Percentiles rank a stretch among this genome's conserved stretches.
Evolutionary conservation across 1,140 invertebrate species (phyloP).

Genomic region (Neuroterus valhalla): DNA sequence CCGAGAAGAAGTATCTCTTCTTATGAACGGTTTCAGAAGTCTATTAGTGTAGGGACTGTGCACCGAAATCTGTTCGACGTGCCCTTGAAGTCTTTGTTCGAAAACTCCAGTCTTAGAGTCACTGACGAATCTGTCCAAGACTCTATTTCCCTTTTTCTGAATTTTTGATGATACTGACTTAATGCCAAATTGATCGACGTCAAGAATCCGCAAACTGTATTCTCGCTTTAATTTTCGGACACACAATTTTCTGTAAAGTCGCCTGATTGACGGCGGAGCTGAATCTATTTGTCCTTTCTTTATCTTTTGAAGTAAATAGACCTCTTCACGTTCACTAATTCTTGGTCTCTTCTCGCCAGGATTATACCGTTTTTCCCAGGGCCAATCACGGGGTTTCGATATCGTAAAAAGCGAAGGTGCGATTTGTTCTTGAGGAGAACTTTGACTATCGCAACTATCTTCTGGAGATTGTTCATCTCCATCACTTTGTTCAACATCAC

Average conservation of each 20-base stretch:
- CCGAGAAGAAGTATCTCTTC: conserved; percentile 78
- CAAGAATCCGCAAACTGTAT: conserved; percentile 76
- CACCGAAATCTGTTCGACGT: conserved; percentile 74
- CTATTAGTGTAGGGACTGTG: conserved; percentile 80
- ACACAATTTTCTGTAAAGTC: conserved; percentile 78
- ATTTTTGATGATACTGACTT: conserved; percentile 43
- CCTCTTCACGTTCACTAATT: conserved; percentile 79
- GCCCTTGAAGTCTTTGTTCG: conserved; percentile 74
- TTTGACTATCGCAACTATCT: conserved; percentile 48
- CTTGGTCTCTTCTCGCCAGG: conserved; percentile 41
- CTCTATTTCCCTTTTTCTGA: conserved; percentile 53
- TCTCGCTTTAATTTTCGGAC: conserved; percentile 79
- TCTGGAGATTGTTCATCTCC: conserved; percentile 33
- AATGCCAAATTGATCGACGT: conserved; percentile 74
- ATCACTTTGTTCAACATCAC: conserved; percentile 10
- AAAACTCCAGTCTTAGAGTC: conserved; percentile 64
- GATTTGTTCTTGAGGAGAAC: conserved; percentile 46
- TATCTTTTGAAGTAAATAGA: conserved; percentile 74
- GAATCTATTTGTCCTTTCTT: conserved; percentile 61
- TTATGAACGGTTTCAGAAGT: conserved; percentile 86
- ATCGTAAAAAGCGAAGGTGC: conserved; percentile 59
- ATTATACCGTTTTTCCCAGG: conserved; percentile 57
- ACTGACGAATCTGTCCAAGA: conserved; percentile 72
- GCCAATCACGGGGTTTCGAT: conserved; percentile 49
- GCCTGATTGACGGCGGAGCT: conserved; percentile 68